phyloP scores from a whole-genome alignment of 2,113 vertebrate species.

The Scophthalmus maximus region DNA sequence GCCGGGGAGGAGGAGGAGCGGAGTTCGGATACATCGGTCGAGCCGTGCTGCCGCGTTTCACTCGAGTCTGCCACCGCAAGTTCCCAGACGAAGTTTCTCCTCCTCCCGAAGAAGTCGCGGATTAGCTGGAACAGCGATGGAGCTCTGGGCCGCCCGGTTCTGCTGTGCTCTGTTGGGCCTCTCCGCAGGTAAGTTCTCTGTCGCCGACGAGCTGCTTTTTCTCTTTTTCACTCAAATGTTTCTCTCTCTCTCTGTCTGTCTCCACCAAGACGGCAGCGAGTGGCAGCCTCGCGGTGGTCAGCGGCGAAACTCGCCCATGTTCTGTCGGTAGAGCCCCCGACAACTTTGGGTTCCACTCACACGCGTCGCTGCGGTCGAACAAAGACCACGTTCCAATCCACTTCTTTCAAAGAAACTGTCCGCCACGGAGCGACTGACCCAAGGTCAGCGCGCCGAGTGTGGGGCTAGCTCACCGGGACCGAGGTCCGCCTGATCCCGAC shows the following conservation, averaged over 20 bases:
- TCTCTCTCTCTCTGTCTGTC: not conserved
- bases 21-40: slow-evolving; percentile 72
- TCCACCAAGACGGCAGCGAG: not conserved
- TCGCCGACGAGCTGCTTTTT: not conserved
- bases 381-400: not conserved
- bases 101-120: slow-evolving; percentile 18
- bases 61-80: slow-evolving; percentile 43
- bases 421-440: slow-evolving; percentile 19
- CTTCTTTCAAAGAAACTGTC: not conserved
- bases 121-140: slow-evolving; percentile 66
- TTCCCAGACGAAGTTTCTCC: slow-evolving; percentile 63
- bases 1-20: slow-evolving; percentile 28
- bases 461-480: not conserved
- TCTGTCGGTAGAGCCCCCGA: too few relatives aligned
- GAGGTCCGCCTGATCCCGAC: not conserved
- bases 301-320: too few relatives aligned
- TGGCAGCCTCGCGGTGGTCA: too few relatives aligned
- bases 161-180: slow-evolving; percentile 51
- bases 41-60: slow-evolving; percentile 29
- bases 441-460: slow-evolving; percentile 43
- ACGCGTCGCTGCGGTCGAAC: too few relatives aligned
- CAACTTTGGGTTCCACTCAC: too few relatives aligned
- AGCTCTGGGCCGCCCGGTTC: slow-evolving; percentile 19
- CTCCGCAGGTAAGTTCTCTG: slow-evolving; percentile 70
- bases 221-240: too few relatives aligned